These are phyloP conservation scores for Cynocephalus volans DNA, from an alignment of 2,113 vertebrate species.

Conservation along the genomic window DNA sequence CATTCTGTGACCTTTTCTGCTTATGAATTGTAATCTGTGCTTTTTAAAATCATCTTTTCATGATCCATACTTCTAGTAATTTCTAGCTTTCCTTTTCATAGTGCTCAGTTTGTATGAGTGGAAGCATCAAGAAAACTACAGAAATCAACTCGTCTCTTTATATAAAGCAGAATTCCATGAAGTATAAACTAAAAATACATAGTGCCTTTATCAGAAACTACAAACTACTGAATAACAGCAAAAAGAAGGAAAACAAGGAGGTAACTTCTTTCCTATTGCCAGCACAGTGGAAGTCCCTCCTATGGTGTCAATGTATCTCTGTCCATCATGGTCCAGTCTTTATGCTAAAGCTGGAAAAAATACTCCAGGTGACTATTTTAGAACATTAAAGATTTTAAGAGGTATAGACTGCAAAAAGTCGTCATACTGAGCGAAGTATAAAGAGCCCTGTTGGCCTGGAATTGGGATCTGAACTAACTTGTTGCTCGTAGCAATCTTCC, in stretches of 20 bases:
- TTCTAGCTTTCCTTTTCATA: neutral
- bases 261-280: neutral
- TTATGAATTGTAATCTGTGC: neutral
- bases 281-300: neutral
- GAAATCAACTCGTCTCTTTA: neutral
- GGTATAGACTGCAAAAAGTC: neutral
- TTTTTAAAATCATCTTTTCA: neutral
- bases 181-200: neutral
- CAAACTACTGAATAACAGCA: neutral
- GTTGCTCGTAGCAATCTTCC: neutral
- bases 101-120: neutral
- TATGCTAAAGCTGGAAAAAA: neutral
- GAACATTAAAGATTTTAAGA: neutral
- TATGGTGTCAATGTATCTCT: neutral
- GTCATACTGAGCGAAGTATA: neutral
- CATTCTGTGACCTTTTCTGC: neutral
- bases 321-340: neutral
- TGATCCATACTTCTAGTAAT: neutral
- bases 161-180: slow-evolving; percentile 12
- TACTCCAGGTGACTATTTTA: neutral
- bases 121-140: neutral
- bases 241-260: neutral
- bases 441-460: neutral
- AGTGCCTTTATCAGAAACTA: neutral
- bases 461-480: neutral